These are phyloP conservation scores for Drosophila colorata DNA, from an alignment of 2,888 invertebrate species.

Conservation along the genomic window DNA sequence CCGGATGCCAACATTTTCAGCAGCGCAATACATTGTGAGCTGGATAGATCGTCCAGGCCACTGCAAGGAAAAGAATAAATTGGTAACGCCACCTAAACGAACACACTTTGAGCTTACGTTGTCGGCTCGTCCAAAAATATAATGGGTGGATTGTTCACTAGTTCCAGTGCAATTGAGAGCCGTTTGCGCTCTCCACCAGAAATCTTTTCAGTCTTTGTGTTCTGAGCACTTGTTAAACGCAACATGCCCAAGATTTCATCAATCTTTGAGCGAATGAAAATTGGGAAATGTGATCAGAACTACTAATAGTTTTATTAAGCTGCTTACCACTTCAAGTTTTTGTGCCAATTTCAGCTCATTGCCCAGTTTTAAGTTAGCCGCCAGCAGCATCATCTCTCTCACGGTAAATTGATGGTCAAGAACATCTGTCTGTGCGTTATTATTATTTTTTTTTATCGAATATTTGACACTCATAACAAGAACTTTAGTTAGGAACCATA, in stretches of 20 bases:
- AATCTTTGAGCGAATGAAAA: slow-evolving; percentile 87
- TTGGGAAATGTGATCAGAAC: too few relatives aligned
- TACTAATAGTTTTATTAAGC: not conserved
- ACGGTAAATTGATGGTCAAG: slow-evolving; percentile 95
- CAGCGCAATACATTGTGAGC: slow-evolving; percentile 94
- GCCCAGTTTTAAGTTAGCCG: slow-evolving; percentile 95
- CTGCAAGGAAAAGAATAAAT: slow-evolving; percentile 85
- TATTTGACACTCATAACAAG: not conserved
- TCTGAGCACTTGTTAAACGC: slow-evolving; percentile 89
- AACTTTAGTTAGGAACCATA: slow-evolving; percentile 8
- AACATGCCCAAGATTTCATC: slow-evolving; percentile 93
- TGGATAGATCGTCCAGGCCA: slow-evolving; percentile 96
- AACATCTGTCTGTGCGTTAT: slow-evolving; percentile 87
- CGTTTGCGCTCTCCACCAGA: slow-evolving; percentile 97
- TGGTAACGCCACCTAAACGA: too few relatives aligned
- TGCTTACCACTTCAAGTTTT: slow-evolving; percentile 90
- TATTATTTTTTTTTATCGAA: too few relatives aligned
- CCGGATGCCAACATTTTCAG: slow-evolving; percentile 93
- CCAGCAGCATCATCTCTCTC: slow-evolving; percentile 94
- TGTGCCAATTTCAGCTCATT: slow-evolving; percentile 87
- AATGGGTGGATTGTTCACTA: slow-evolving; percentile 96
- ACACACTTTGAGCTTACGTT: slow-evolving; percentile 89
- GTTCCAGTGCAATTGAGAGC: slow-evolving; percentile 96
- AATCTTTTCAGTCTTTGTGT: slow-evolving; percentile 90
- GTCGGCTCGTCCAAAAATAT: slow-evolving; percentile 98